Percentiles rank a stretch among this genome's conserved stretches.
Evolutionary conservation across 2,797 vertebrate genomes (phyloP).

Genomic region (Pristis pectinata): DNA sequence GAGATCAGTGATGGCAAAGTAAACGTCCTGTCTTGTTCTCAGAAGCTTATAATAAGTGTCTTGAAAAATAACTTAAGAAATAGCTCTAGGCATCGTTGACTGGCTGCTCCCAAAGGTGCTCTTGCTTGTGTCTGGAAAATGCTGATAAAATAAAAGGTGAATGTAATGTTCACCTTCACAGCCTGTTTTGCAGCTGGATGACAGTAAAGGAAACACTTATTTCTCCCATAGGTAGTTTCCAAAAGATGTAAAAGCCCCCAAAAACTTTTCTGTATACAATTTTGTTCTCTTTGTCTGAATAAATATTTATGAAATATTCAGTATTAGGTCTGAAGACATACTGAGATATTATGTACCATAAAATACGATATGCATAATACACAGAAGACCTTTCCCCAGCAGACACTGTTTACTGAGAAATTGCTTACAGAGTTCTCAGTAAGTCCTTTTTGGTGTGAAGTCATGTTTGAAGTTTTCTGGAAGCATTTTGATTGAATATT

Average conservation of each 20-base stretch:
- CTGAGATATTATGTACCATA: not conserved
- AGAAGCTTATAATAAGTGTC: not conserved
- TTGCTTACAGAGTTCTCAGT: not conserved
- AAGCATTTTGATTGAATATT: constrained; percentile 30
- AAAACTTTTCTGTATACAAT: not conserved
- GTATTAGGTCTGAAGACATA: not conserved
- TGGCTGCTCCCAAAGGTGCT: not conserved
- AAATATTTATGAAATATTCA: not conserved
- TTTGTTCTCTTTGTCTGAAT: not conserved
- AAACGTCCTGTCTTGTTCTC: not conserved
- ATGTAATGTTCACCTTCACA: not conserved
- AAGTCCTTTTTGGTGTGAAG: constrained; percentile 4
- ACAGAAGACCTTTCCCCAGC: not conserved
- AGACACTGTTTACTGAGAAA: not conserved
- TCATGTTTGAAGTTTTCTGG: not conserved
- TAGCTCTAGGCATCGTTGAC: constrained; percentile 9
- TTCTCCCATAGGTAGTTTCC: not conserved
- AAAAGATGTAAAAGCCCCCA: not conserved
- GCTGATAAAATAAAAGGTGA: constrained; percentile 4
- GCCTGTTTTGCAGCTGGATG: not conserved
- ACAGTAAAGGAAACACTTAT: not conserved
- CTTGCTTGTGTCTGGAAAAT: constrained; percentile 18
- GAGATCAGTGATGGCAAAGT: not conserved
- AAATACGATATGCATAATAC: not conserved
- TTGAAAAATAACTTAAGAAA: constrained; percentile 25